These are phyloP conservation scores for Ypsolopha sequella DNA, from an alignment of 2,888 invertebrate genomes.

Conservation along the genomic window DNA sequence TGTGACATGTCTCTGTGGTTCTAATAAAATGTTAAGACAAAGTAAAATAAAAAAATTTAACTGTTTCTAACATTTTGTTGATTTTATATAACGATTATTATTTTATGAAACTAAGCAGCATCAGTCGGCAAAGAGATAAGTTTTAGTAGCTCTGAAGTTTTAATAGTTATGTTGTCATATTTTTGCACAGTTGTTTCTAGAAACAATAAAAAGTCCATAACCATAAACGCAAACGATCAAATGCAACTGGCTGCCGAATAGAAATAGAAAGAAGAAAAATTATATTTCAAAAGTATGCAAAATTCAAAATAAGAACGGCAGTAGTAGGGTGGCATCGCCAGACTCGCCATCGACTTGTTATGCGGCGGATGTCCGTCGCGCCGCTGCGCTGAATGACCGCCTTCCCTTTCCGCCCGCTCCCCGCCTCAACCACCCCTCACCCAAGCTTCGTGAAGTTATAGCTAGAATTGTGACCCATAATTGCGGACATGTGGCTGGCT, in stretches of 20 bases:
- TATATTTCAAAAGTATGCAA: constrained; percentile 1
- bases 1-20: too few species aligned
- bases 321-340: constrained; percentile 10
- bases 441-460: constrained; percentile 35
- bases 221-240: not conserved
- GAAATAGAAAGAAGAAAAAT: not conserved
- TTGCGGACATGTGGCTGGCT: constrained; percentile 43
- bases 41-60: too few species aligned
- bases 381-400: constrained; percentile 70
- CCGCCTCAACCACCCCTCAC: constrained; percentile 20
- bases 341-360: constrained; percentile 68
- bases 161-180: too few species aligned
- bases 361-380: constrained; percentile 71
- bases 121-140: too few species aligned
- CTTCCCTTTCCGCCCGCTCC: constrained; percentile 56
- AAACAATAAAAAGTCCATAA: not conserved
- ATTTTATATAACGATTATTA: too few species aligned
- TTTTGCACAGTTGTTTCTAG: too few species aligned
- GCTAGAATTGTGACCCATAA: constrained; percentile 66
- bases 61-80: too few species aligned
- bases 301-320: not conserved
- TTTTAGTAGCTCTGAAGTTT: too few species aligned
- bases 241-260: not conserved
- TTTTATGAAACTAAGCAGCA: too few species aligned
- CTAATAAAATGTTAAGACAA: too few species aligned